phyloP scores from a whole-genome alignment of 1,140 invertebrate genomes.

The Drosophila grimshawi region DNA sequence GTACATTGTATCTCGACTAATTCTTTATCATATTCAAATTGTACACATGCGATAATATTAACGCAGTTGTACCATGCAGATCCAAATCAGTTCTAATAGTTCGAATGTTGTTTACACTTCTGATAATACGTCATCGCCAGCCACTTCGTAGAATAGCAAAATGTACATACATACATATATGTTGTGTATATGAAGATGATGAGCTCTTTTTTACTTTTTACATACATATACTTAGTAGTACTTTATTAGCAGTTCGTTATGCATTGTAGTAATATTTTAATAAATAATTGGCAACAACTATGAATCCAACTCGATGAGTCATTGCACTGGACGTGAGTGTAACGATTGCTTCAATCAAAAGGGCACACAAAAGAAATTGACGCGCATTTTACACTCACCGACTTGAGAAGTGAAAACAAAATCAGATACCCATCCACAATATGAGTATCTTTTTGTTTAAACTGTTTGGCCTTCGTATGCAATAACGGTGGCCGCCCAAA shows the following conservation, averaged over 20 bases:
- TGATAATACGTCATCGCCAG: conserved; percentile 31
- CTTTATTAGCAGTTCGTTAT: conserved; percentile 16
- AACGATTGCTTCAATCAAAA: background rate
- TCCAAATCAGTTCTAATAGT: conserved; percentile 20
- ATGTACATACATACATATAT: too few relatives aligned
- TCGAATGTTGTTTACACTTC: conserved; percentile 7
- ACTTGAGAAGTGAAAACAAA: conserved; percentile 63
- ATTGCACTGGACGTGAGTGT: background rate
- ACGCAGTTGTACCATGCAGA: conserved; percentile 4
- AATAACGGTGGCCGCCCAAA: conserved; percentile 56
- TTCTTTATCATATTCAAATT: background rate
- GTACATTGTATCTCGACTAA: conserved; percentile 10
- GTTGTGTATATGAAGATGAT: conserved; percentile 1
- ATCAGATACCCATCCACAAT: conserved; percentile 51
- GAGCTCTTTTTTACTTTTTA: conserved; percentile 21
- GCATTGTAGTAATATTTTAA: conserved; percentile 14
- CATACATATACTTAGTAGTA: conserved; percentile 10
- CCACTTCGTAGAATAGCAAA: conserved; percentile 40
- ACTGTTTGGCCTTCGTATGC: conserved; percentile 80
- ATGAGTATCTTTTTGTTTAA: conserved; percentile 68
- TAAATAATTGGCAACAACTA: background rate
- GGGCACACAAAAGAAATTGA: conserved; percentile 9
- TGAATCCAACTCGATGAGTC: conserved; percentile 1
- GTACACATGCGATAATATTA: background rate
- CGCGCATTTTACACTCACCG: conserved; percentile 36